Evolutionary conservation across 2,888 invertebrate species (phyloP), one percentile per base, ranked within the genome.

Genomic region (Agonopterix arenella): DNA sequence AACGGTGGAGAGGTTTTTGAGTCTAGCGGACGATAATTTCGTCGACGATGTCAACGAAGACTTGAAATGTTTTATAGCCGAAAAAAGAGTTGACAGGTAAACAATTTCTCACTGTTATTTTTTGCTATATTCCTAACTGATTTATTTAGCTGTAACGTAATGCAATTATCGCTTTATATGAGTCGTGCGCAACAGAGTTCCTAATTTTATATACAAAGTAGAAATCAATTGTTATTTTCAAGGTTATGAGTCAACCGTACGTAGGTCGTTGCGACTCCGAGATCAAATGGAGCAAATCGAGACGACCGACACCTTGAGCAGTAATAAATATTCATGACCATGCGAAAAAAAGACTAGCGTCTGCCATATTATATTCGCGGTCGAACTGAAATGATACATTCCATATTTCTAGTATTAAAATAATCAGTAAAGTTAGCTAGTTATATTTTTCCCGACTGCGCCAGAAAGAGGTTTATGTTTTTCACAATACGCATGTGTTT

Each of bases 1-100:
- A 85, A 85, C 84, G 64, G 81, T 88, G 55, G 86, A 88, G 63
- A 81, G 82, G 67, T 85, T 89, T 66, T 68, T 89, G 61, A 82
- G 72, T 70, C 77, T 84, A 61, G 89, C 89, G 59, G 89, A 90
- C 73, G 79, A 76, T 58, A 81, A 78, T 68, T 90, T 90, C 65
- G 75, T 89, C 68, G 84, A 86, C 59, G 86, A 89, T 83, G 89
- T 89, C 60, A 82, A 76, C 70, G 88, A 89, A 72, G 89, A 89
- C 80, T 58, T 90, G 66, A 84, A 76, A 85, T 84, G 84, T 77
- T 90, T 88, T 76, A 66, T 82, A 64, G 67, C 75, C 71, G 83
- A 77, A 70, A 81, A 73, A 79, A 80, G 73, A 77, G 73, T 76
- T 83, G 84, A 88, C 85, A 88, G 89, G 89, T 89, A 88, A 84